Percentiles rank a stretch among this genome's conserved stretches.
These are phyloP conservation scores for Cepaea hortensis DNA, from an alignment of 2,888 invertebrate genomes.

Conservation along the genomic window DNA sequence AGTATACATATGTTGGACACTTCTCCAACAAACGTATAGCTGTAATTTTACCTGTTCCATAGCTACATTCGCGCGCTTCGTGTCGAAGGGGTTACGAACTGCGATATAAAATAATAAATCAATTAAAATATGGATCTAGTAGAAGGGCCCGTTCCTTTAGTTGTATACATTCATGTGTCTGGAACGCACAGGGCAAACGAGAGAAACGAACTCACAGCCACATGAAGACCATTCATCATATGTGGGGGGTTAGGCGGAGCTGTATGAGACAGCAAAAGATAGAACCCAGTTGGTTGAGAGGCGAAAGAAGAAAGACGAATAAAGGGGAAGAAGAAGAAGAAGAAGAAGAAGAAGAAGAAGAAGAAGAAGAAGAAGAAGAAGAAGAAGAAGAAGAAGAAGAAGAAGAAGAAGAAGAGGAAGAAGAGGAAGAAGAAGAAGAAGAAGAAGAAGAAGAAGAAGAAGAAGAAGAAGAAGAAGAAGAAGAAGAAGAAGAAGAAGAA, in stretches of 20 bases:
- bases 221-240: not conserved
- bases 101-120: too few species aligned
- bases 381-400: not conserved
- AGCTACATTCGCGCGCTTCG: too few species aligned
- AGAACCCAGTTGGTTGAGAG: not conserved
- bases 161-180: not conserved
- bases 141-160: too few species aligned
- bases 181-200: not conserved
- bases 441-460: not conserved
- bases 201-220: not conserved
- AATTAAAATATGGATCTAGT: too few species aligned
- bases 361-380: slow-evolving; percentile 9
- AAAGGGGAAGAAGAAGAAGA: not conserved
- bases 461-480: slow-evolving; percentile 7
- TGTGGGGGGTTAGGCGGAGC: not conserved
- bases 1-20: too few species aligned
- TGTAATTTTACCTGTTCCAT: too few species aligned
- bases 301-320: not conserved
- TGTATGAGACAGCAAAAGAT: not conserved
- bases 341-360: not conserved
- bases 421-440: not conserved
- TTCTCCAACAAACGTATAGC: too few species aligned
- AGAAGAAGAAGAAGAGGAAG: slow-evolving; percentile 3
- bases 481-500: slow-evolving; percentile 7
- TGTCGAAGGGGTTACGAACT: too few species aligned